These are phyloP conservation scores for Genyomyrus donnyi DNA, from an alignment of 2,113 vertebrate species.

Conservation along the genomic window DNA sequence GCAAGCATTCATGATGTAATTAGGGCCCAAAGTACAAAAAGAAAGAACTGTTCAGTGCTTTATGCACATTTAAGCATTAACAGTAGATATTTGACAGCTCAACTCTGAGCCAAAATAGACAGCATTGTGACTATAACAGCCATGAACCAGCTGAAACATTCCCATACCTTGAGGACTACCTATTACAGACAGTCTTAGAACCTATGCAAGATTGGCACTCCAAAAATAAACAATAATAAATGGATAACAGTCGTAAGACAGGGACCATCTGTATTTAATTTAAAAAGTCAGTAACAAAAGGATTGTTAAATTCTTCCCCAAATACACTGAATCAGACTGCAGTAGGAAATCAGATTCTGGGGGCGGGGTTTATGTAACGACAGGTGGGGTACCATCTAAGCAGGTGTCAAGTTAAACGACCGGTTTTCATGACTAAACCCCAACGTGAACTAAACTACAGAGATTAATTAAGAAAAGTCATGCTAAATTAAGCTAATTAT, in stretches of 20 bases:
- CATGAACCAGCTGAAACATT: background rate
- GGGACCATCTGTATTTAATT: background rate
- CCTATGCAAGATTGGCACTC: background rate
- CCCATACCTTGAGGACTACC: background rate
- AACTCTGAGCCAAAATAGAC: background rate
- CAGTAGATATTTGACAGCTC: background rate
- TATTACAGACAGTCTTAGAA: background rate
- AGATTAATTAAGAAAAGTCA: background rate
- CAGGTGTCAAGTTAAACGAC: background rate
- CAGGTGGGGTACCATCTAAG: background rate
- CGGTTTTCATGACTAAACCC: background rate
- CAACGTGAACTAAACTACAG: background rate
- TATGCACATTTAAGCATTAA: background rate
- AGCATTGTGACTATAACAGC: background rate
- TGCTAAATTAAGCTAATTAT: background rate
- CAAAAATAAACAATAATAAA: background rate
- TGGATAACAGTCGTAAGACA: background rate
- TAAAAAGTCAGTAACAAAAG: background rate
- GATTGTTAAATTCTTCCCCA: background rate
- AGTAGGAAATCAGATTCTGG: background rate
- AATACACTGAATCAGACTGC: background rate
- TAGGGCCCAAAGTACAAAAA: background rate
- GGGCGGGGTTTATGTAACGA: background rate
- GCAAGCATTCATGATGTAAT: background rate
- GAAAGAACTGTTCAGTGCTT: background rate